Conservation (phyloP, 1,140 invertebrate species). For the Drosophila varians region DNA sequence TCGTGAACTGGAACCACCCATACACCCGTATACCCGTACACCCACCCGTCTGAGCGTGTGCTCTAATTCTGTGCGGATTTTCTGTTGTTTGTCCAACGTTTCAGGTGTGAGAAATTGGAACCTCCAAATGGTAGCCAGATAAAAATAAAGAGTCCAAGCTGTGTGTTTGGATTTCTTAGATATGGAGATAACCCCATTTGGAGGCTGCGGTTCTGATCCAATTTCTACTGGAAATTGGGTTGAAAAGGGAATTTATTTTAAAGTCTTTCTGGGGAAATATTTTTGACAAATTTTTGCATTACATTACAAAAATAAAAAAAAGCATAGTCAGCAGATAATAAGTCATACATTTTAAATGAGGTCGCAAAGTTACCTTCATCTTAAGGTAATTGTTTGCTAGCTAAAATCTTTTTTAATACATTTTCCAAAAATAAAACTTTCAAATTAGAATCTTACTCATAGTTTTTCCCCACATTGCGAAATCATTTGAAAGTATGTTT, state of each 20-base stretch:
- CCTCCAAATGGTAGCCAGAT: constrained; percentile 69
- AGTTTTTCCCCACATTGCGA: constrained; percentile 53
- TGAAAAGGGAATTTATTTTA: neutral
- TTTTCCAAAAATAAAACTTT: no score
- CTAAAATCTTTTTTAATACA: no score
- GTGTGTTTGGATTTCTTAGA: constrained; percentile 22
- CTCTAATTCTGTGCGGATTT: constrained; percentile 46
- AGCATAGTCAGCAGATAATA: no score
- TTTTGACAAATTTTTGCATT: no score
- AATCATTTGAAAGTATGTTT: constrained; percentile 35
- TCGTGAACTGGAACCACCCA: constrained; percentile 12
- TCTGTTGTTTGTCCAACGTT: constrained; percentile 31
- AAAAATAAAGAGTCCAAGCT: constrained; percentile 17
- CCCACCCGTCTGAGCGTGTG: constrained; percentile 11
- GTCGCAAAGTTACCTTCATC: no score
- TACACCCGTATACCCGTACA: neutral
- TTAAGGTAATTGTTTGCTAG: no score
- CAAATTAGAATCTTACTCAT: constrained; percentile 10
- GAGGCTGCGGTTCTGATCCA: constrained; percentile 5
- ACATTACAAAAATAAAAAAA: no score
- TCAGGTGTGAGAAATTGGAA: constrained; percentile 71
- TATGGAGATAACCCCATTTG: constrained; percentile 30
- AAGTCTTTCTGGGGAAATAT: no score
- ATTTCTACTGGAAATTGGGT: neutral
- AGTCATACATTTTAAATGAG: no score